phyloP scores from a whole-genome alignment of 2,113 vertebrate species.

The Calidris pygmaea region DNA sequence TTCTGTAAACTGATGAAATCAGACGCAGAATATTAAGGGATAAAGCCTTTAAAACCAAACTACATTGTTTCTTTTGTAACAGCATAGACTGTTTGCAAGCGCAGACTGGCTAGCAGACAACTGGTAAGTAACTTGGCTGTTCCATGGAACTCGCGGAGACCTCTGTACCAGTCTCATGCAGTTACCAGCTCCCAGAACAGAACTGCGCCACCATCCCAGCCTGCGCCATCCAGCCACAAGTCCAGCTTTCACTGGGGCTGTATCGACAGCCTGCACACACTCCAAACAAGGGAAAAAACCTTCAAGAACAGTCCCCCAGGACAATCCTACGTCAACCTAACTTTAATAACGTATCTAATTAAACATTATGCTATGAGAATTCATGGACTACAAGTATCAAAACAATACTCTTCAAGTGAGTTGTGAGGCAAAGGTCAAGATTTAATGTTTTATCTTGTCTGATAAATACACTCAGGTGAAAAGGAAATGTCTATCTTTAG shows the following conservation, averaged over 20 bases:
- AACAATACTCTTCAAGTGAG: constrained; percentile 35
- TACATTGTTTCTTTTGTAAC: not conserved
- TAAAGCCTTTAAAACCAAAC: not conserved
- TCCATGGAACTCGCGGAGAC: not conserved
- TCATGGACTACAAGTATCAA: constrained; percentile 39
- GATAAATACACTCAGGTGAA: constrained; percentile 44
- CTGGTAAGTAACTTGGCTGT: not conserved
- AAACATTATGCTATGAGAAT: constrained; percentile 42
- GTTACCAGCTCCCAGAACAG: not conserved
- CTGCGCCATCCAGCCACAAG: not conserved
- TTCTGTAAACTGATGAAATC: not conserved
- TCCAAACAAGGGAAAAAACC: not conserved
- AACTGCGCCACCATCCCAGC: not conserved
- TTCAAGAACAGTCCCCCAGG: not conserved
- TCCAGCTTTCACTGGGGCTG: not conserved
- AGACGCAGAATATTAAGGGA: not conserved
- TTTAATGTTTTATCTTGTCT: constrained; percentile 37
- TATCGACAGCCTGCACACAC: not conserved
- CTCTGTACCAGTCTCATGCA: not conserved
- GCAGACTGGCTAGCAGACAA: not conserved
- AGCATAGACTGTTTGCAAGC: not conserved
- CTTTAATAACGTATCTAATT: constrained; percentile 47
- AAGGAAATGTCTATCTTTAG: not conserved
- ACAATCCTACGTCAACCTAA: not conserved
- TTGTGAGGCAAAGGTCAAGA: constrained; percentile 31